These are phyloP conservation scores for Chelidonichthys spinosus DNA, from an alignment of 2,797 vertebrate species.

Conservation along the genomic window DNA sequence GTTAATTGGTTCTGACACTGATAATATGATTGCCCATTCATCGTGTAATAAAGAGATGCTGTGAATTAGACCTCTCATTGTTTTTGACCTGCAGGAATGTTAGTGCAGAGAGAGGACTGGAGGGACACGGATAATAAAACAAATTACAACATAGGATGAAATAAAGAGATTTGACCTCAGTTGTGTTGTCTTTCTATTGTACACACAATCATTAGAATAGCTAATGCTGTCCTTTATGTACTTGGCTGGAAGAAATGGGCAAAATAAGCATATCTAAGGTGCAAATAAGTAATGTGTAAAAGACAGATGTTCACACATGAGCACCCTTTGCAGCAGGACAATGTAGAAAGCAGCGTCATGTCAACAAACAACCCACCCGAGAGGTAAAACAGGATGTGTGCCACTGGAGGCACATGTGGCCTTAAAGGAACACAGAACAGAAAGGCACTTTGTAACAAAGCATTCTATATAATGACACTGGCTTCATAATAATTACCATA, in stretches of 20 bases:
- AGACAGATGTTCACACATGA: conserved; percentile 25
- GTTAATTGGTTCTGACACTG: conserved; percentile 52
- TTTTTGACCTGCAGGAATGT: conserved; percentile 26
- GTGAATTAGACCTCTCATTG: conserved; percentile 25
- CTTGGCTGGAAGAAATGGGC: conserved; percentile 39
- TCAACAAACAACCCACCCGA: conserved; percentile 1
- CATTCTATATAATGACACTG: conserved; percentile 18
- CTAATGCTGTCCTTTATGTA: conserved; percentile 27
- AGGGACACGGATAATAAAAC: neutral
- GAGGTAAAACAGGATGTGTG: conserved; percentile 18
- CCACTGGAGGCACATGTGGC: neutral
- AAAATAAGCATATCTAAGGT: conserved; percentile 46
- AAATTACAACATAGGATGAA: neutral
- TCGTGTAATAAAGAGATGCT: conserved; percentile 24
- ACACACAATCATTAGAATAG: conserved; percentile 10
- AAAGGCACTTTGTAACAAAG: neutral
- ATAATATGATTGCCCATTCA: conserved; percentile 33
- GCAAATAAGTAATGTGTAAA: conserved; percentile 14
- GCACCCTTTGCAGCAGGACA: neutral
- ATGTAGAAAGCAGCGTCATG: neutral
- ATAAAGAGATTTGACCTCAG: neutral
- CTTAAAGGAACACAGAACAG: neutral
- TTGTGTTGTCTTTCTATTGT: conserved; percentile 3
- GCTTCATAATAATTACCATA: neutral
- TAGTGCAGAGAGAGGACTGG: conserved; percentile 6